Evolutionary conservation across 2,797 vertebrate species (phyloP).

Genomic region (Sebastes diploproa): DNA sequence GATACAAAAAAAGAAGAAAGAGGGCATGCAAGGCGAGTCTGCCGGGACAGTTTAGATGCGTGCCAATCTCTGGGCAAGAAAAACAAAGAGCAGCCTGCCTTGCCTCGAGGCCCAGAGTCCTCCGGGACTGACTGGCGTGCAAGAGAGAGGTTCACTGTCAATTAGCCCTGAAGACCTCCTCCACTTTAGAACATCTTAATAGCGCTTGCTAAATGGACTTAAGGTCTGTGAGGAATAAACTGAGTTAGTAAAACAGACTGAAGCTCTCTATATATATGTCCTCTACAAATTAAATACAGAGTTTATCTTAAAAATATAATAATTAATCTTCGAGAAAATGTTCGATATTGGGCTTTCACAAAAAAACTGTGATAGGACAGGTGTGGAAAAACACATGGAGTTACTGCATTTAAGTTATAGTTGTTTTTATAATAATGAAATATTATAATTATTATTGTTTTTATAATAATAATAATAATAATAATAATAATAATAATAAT

Average conservation of each 20-base stretch:
- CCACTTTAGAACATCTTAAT: conserved; percentile 57
- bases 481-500: too few species aligned
- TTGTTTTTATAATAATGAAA: too few species aligned
- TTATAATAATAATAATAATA: too few species aligned
- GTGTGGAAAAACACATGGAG: background rate
- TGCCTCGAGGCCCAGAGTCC: conserved; percentile 68
- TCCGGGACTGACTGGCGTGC: conserved; percentile 84
- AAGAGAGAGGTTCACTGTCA: conserved; percentile 72
- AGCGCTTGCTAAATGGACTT: conserved; percentile 47
- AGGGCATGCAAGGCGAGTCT: conserved; percentile 26
- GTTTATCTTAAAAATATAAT: background rate
- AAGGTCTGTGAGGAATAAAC: conserved; percentile 13
- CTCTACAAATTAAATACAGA: background rate
- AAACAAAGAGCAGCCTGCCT: conserved; percentile 67
- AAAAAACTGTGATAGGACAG: background rate
- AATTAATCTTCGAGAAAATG: background rate
- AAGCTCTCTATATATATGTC: background rate
- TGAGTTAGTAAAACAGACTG: background rate
- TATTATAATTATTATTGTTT: background rate
- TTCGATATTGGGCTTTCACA: background rate
- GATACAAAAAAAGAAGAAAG: background rate
- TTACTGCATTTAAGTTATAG: background rate
- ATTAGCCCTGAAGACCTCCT: conserved; percentile 72
- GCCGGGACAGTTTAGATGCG: conserved; percentile 46
- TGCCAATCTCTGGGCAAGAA: conserved; percentile 67